A percentile compares a stretch with the other conserved stretches of the same genome.
Evolutionary conservation across 1,140 invertebrate species (phyloP).

Genomic region (Plectus sambesii): DNA sequence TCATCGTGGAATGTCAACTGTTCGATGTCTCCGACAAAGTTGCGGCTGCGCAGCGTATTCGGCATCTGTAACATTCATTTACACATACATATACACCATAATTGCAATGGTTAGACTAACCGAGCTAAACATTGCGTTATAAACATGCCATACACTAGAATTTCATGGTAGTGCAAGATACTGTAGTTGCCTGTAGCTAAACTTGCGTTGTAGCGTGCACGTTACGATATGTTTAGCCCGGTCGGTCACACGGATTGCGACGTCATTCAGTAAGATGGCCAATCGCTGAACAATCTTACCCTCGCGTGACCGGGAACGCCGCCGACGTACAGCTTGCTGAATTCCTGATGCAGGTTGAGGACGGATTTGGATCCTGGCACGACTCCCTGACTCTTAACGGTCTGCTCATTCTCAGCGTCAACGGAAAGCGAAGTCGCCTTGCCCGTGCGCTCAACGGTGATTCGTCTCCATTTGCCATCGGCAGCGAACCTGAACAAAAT

Average conservation of each 20-base stretch:
- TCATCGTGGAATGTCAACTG: slow-evolving; percentile 74
- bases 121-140: too few species aligned
- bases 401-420: slow-evolving; percentile 14
- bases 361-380: slow-evolving; percentile 62
- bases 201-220: too few species aligned
- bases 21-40: slow-evolving; percentile 78
- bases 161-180: too few species aligned
- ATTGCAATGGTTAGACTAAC: too few species aligned
- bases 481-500: slow-evolving; percentile 53
- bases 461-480: slow-evolving; percentile 71
- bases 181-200: too few species aligned
- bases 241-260: slow-evolving; percentile 2
- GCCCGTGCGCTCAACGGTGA: slow-evolving; percentile 71
- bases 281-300: slow-evolving; percentile 50
- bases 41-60: slow-evolving; percentile 56
- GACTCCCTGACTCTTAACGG: too few species aligned
- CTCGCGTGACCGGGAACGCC: slow-evolving; percentile 58
- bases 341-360: slow-evolving; percentile 70
- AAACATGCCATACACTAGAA: too few species aligned
- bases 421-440: slow-evolving; percentile 59
- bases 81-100: background rate
- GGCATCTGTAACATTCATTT: slow-evolving; percentile 50
- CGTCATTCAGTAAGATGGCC: slow-evolving; percentile 3
- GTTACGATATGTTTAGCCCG: too few species aligned
- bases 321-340: slow-evolving; percentile 77